These are phyloP conservation scores for Neuroscelio doddi DNA, from an alignment of 2,888 invertebrate species.

Conservation along the genomic window DNA sequence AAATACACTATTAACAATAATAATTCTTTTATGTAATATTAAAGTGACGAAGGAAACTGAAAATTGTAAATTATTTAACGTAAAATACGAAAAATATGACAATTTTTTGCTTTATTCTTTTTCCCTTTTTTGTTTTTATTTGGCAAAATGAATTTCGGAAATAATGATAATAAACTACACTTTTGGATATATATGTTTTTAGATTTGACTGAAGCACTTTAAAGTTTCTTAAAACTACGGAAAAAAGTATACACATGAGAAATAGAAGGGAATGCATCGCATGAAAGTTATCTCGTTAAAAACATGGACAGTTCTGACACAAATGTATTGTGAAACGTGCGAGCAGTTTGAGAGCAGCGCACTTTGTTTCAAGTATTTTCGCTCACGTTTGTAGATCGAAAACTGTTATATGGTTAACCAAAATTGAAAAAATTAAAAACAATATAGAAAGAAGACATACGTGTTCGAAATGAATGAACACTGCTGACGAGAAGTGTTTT, in stretches of 20 bases:
- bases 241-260: constrained; percentile 18
- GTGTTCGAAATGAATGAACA: neutral
- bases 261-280: constrained; percentile 36
- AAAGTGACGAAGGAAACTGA: too few relatives aligned
- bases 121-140: too few relatives aligned
- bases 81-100: too few relatives aligned
- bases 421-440: constrained; percentile 27
- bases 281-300: constrained; percentile 54
- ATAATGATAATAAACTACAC: too few relatives aligned
- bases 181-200: too few relatives aligned
- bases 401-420: constrained; percentile 42
- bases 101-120: too few relatives aligned
- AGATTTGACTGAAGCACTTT: neutral
- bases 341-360: constrained; percentile 39
- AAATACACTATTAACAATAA: too few relatives aligned
- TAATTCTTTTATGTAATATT: too few relatives aligned
- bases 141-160: too few relatives aligned
- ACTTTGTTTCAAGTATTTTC: constrained; percentile 44
- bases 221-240: constrained; percentile 2
- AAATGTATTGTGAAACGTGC: constrained; percentile 48
- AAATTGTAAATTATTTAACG: too few relatives aligned
- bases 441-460: constrained; percentile 15
- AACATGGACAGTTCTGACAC: constrained; percentile 45
- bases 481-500: neutral
- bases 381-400: constrained; percentile 40